Evolutionary conservation across 2,113 vertebrate species (phyloP), one percentile per base, ranked within the genome.

Genomic region (Poeciliopsis turrubarensis): DNA sequence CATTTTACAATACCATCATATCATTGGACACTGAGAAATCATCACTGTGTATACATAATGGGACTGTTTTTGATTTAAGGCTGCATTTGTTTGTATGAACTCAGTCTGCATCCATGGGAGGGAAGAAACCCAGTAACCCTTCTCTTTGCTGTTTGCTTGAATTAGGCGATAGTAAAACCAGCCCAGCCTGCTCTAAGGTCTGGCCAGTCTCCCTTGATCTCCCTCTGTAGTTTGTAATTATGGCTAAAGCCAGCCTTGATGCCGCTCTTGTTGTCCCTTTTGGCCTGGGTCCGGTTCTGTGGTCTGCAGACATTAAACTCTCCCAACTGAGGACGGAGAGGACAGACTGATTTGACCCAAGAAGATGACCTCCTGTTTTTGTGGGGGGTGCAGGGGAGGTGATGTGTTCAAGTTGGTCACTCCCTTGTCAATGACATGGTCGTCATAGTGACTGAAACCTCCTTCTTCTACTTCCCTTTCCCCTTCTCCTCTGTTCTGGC

Each of bases 211-310:
- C 72, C 79, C 72, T 37, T 67, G 73, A 89, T 75, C 68, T 89
- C 80, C 65, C 66, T 79, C 82, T 47, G 84, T 78, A 87, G 87
- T 89, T 92, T 92, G 81, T 93, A 91, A 93, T 92, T 88, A 82
- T 37, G 79, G 86, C 81, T 83, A 82, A 90, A 91, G 81, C 83
- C 84, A 83, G 82, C 77, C 79, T 72, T 3, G 54, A 72, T 72
- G 86, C 86, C 9, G 74, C 81, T 63, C 60, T 19, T 25, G 66
- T 61, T 68, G 87, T 90, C 83, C 84, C 86, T 73, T 77, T 89
- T 80, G 51, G 81, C 86, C 87, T 51, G 65, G 65, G 66, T 75
- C 89, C 82, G 84, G 78, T 80, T 75, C 64, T 90, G 88, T 65
- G 88, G 90, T 91, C 65, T 25, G 15, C 11, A 47, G 57, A 62